Evolutionary conservation across 2,888 invertebrate species (phyloP), one percentile per base, ranked within the genome.

Genomic region (Sylvicola fuscatus): DNA sequence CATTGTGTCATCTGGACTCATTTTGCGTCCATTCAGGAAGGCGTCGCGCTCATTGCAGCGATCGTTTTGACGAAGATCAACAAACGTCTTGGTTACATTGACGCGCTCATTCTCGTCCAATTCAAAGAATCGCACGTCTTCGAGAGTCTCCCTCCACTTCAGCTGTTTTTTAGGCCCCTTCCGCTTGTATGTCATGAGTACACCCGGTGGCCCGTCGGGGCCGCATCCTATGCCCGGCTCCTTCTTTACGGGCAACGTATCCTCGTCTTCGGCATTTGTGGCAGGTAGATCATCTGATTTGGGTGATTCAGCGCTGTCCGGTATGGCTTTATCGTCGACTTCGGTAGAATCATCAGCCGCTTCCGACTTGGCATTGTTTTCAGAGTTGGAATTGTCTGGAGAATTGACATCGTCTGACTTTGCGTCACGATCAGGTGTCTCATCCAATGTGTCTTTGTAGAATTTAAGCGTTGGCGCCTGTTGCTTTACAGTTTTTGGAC

Each of bases 21-120:
- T 54, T 56, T 84, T 82, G 38, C 84, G 66, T 11, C 72, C 72
- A 54, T 78, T 72, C 46, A 76, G 70, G 51, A 86, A 66, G n/a
- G 79, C 75, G 49, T 83, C 80, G 36, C 83, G 70, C 61, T 95
- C 95, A 46, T 78, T 67, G 40, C 72, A 70, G 48, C 82, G 76
- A 53, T 95, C 95, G 64, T 86, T 72, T 53, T 82, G 73, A 52
- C 86, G 86, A 80, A 89, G 80, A 49, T 90, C 89, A 27, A 75
- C 79, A 58, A 93, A 93, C 26, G 71, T 81, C 58, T 78, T 86
- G 3, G 78, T 89, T 2, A 95, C 93, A 60, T 95, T 95, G 2
- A 90, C 86, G 50, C 95, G 70, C 60, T 97, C 95, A 12, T 82
- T 90, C 60, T 92, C 93, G 57, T 95, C 93, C 44, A 93, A 61